These are phyloP conservation scores for Macquaria ambigua DNA, from an alignment of 2,113 vertebrate species.

Conservation along the genomic window DNA sequence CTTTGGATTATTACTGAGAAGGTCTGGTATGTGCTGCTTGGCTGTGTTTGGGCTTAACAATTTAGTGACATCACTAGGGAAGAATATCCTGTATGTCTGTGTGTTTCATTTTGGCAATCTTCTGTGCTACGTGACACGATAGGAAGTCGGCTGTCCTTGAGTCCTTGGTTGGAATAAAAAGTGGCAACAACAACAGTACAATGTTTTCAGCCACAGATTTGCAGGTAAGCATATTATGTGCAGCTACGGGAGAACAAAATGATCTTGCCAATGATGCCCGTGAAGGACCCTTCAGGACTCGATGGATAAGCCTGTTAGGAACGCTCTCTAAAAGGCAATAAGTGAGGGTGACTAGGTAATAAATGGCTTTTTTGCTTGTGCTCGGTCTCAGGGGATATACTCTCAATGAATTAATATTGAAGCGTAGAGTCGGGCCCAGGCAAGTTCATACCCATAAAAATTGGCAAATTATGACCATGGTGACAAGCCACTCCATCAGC, in stretches of 20 bases:
- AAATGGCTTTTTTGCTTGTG: conserved; percentile 68
- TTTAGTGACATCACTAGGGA: conserved; percentile 64
- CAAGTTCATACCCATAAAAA: conserved; percentile 82
- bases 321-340: conserved; percentile 76
- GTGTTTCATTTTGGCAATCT: conserved; percentile 16
- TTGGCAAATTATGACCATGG: conserved; percentile 81
- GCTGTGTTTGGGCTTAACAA: conserved; percentile 33
- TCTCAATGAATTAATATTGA: conserved; percentile 83
- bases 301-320: conserved; percentile 78
- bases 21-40: conserved; percentile 71
- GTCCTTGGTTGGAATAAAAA: conserved; percentile 14
- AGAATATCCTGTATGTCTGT: conserved; percentile 28
- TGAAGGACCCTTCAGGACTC: conserved; percentile 72
- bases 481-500: conserved; percentile 82
- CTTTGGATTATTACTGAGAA: conserved; percentile 69
- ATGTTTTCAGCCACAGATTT: conserved; percentile 23
- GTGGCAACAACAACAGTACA: conserved; percentile 9
- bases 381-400: conserved; percentile 67
- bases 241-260: conserved; percentile 63
- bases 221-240: conserved; percentile 49
- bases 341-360: conserved; percentile 72
- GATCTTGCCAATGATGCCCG: conserved; percentile 57
- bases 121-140: neutral
- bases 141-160: conserved; percentile 24
- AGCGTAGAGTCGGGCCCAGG: conserved; percentile 56